These are phyloP conservation scores for Lycopodina hypogea DNA, from an alignment of 37 sponge, comb jelly and placozoan genomes.

Conservation along the genomic window DNA sequence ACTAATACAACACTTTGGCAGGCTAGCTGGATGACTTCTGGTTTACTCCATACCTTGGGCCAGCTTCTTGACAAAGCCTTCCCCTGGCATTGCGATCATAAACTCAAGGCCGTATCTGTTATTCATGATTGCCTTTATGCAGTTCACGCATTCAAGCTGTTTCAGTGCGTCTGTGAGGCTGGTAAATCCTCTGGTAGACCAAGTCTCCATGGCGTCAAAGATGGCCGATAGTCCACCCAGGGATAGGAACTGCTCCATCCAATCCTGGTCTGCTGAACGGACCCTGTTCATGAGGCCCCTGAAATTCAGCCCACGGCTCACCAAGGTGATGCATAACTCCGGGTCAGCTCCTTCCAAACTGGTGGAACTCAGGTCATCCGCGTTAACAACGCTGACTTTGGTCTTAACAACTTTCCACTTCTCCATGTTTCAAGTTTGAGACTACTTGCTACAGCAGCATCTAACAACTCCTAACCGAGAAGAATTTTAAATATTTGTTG, in stretches of 20 bases:
- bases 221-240: constrained; percentile 75
- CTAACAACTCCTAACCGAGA: too few relatives aligned
- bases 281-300: constrained; percentile 69
- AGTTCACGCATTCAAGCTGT: constrained; percentile 87
- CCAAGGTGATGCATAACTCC: constrained; percentile 64
- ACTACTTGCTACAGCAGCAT: too few relatives aligned
- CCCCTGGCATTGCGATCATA: constrained; percentile 53
- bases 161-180: constrained; percentile 78
- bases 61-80: constrained; percentile 55
- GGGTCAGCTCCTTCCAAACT: constrained; percentile 74
- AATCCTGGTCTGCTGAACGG: constrained; percentile 58
- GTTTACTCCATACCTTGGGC: constrained; percentile 47
- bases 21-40: not conserved
- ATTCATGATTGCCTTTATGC: constrained; percentile 91
- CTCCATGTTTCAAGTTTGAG: not conserved
- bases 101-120: constrained; percentile 70
- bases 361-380: not conserved
- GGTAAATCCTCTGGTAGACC: constrained; percentile 66
- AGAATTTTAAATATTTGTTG: too few relatives aligned
- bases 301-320: constrained; percentile 64
- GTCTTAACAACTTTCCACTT: not conserved
- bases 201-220: constrained; percentile 73
- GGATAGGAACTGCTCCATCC: constrained; percentile 87
- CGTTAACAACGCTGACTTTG: not conserved
- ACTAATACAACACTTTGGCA: too few relatives aligned